Percentiles rank a stretch among this genome's conserved stretches.
Conservation (phyloP, 2,797 vertebrate species). For the Pygocentrus nattereri region DNA sequence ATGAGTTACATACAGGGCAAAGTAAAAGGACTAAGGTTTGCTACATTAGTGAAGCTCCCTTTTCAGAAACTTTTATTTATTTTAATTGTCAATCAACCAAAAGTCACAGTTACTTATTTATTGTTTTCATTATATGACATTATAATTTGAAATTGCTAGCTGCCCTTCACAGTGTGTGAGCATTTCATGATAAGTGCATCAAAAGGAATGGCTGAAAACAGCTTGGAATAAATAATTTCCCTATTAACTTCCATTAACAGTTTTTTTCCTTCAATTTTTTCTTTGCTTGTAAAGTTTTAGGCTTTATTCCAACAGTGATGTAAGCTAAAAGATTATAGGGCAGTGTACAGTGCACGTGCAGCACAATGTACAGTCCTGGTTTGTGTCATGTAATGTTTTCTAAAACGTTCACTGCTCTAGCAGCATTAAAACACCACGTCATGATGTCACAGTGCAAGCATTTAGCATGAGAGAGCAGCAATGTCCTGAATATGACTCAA, state of each 20-base stretch:
- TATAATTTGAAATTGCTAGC: too few species aligned
- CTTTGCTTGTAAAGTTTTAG: too few species aligned
- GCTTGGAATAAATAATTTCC: too few species aligned
- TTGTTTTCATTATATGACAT: too few species aligned
- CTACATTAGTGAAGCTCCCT: too few species aligned
- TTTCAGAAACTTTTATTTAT: neutral
- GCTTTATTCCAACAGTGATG: too few species aligned
- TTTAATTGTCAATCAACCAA: neutral
- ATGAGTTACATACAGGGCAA: neutral
- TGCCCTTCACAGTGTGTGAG: too few species aligned
- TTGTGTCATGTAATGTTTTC: neutral
- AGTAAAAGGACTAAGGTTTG: neutral
- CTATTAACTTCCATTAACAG: too few species aligned
- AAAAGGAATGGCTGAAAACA: too few species aligned
- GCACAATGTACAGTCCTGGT: neutral
- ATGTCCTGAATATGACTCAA: slow-evolving; percentile 23
- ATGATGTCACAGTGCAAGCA: slow-evolving; percentile 42
- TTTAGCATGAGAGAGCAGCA: slow-evolving; percentile 39
- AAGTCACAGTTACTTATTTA: neutral
- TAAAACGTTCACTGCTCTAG: slow-evolving; percentile 12
- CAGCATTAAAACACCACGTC: slow-evolving; percentile 29
- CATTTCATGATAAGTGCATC: too few species aligned
- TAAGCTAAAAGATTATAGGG: neutral
- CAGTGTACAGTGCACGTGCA: neutral
- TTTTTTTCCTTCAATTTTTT: too few species aligned